Evolutionary conservation across 2,797 vertebrate species (phyloP), one percentile per base, ranked within the genome.

Genomic region (Pelobates cultripes): DNA sequence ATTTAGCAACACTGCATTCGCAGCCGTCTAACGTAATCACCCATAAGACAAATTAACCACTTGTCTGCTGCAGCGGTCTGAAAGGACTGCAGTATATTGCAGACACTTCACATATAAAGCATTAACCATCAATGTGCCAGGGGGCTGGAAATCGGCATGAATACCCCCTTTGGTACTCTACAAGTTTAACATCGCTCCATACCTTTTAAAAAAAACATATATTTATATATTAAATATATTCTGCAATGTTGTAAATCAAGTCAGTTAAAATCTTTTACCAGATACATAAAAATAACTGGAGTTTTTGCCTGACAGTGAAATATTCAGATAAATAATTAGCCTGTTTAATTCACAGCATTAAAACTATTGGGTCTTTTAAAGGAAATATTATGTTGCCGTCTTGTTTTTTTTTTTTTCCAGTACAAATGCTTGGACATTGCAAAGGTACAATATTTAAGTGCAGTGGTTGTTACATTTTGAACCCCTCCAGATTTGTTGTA

Each of bases 21-120:
- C 51, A 40, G 51, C 17, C 3, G 7, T 66, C 45, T 71, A 76
- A 67, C 57, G 63, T 66, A 77, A 70, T 51, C 44, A 28, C 4
- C n/a, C 69, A 44, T 45, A 51, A 72, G n/a, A 68, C 51, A 68
- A 68, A 78, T 82, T 81, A 81, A 81, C 79, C 51, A 47, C 53
- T 73, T 12, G 15, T 1, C 0, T 13, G 8, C 77, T 68, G 40
- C 17, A 3, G 4, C 6, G 43, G 10, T 12, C n/a, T 28, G 4
- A 12, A 1, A 14, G 17, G 61, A 53, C 14, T 47, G 40, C 61
- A 7, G 17, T 28, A 64, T 2, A n/a, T 40, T 64, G 61, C 61
- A 64, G 28, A n/a, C n/a, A 40, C 61, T 64, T 40, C 61, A 40
- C 10, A 40, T n/a, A 28, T 40, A 40, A 64, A 7, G 61, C 10